Base-by-base conservation (phyloP, 2,113 vertebrate genomes). In the Cavia aperea region DNA sequence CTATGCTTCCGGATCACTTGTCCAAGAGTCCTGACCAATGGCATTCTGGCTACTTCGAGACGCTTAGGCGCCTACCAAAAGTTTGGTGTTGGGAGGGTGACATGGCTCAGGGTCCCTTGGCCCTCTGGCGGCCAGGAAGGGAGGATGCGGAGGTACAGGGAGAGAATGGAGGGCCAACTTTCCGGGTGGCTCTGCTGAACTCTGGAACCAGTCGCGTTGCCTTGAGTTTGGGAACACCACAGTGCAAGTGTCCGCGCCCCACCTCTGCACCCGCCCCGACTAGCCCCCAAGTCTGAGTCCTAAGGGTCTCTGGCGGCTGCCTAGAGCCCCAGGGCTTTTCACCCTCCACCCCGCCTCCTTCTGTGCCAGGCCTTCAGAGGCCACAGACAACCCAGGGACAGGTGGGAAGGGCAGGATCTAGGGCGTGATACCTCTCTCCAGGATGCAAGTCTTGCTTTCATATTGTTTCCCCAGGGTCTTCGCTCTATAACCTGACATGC, bases 1-100 rank as follows among this genome's bases (percentile, higher is more conserved):
- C 1, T 31, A 9, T 33, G 49, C 31, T 79, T 54, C 77, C 3
- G 4, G 46, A 18, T 33, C 2, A 31, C 31, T 26, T 1, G 0
- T 19, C 3, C 19, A 29, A 15, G 54, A 51, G 11, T 23, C 13
- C 1, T 4, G 70, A 18, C 46, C 5, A 0, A 5, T 1, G 46
- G 31, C 13, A 39, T 9, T 1, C 24, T 19, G 1, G 31, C 62
- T 18, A 1, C 66, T 66, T 75, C 7, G 15, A 0, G 19, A 58
- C 15, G 15, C 49, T 46, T 18, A 39, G 39, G 39, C 0, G 2
- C 31, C 54, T 29, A 43, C 39, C 78, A 51, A 46, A n/a, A 49
- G 33, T 2, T 29, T 19, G 26, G 24, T 81, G 18, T 24, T 11
- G 63, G 63, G 77, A 81, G 24, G 49, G 62, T 46, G 56, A 39